phyloP scores from a whole-genome alignment of 2,888 invertebrate genomes.

The Lampropteryx suffumata region DNA sequence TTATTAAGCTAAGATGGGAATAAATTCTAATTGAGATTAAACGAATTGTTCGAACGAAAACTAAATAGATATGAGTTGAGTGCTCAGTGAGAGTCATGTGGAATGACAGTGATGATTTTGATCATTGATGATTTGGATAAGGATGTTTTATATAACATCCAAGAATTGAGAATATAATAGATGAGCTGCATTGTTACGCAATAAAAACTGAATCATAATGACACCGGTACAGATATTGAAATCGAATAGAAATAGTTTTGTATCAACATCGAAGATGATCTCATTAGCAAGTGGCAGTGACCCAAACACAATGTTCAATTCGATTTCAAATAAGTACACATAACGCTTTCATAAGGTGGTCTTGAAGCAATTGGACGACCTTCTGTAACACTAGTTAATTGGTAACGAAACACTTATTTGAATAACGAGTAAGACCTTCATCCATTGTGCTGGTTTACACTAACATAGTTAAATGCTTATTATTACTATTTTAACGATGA shows the following conservation, averaged over 20 bases:
- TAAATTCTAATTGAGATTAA: too few relatives aligned
- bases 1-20: too few relatives aligned
- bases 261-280: conserved; percentile 17
- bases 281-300: conserved; percentile 16
- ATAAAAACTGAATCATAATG: conserved; percentile 2
- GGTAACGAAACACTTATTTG: conserved; percentile 3
- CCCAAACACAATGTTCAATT: conserved; percentile 15
- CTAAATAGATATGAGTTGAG: too few relatives aligned
- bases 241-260: neutral
- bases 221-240: conserved; percentile 7
- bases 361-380: conserved; percentile 39
- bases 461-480: too few relatives aligned
- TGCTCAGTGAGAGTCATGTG: too few relatives aligned
- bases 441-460: neutral
- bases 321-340: conserved; percentile 26
- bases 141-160: conserved; percentile 1
- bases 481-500: too few relatives aligned
- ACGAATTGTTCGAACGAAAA: too few relatives aligned
- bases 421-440: neutral
- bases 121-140: conserved; percentile 4
- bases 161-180: neutral
- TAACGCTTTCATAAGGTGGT: conserved; percentile 36
- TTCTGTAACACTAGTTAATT: conserved; percentile 33
- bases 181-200: neutral
- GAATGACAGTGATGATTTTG: too few relatives aligned